Conservation (phyloP, 2,113 vertebrate species). For the Glaucidium brasilianum region DNA sequence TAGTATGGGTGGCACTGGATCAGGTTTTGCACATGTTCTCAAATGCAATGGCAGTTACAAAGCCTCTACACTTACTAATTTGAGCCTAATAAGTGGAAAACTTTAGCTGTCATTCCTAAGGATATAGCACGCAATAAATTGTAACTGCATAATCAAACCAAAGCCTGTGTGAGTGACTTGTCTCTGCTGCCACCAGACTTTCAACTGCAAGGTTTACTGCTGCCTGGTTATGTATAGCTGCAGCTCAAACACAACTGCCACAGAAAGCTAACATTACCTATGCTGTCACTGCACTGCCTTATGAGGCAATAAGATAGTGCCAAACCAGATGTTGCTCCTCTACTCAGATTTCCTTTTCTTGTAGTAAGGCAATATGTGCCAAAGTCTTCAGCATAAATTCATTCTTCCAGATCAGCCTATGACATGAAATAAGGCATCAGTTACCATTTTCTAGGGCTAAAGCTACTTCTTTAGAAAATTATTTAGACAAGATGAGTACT, state of each 20-base stretch:
- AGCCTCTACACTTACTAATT: background rate
- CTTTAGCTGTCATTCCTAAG: background rate
- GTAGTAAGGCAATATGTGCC: background rate
- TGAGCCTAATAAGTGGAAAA: background rate
- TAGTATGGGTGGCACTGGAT: background rate
- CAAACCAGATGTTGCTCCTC: background rate
- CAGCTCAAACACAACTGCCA: background rate
- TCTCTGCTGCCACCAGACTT: background rate
- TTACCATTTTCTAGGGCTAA: background rate
- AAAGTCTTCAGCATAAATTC: background rate
- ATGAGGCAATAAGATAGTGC: accelerated
- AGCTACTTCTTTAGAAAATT: background rate
- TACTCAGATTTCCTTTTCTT: background rate
- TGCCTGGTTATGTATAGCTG: background rate
- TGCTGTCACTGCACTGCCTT: background rate
- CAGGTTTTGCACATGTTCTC: background rate
- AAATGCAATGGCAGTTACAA: background rate
- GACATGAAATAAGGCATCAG: background rate
- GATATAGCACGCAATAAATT: constrained; percentile 22
- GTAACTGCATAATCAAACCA: background rate
- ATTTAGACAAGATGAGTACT: background rate
- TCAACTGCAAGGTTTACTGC: background rate
- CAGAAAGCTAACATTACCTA: background rate
- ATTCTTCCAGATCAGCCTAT: background rate
- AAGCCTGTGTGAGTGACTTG: background rate